Percentiles rank a stretch among this genome's conserved stretches.
phyloP scores from a whole-genome alignment of 2,888 invertebrate species.

The Trichopoda pennipes region DNA sequence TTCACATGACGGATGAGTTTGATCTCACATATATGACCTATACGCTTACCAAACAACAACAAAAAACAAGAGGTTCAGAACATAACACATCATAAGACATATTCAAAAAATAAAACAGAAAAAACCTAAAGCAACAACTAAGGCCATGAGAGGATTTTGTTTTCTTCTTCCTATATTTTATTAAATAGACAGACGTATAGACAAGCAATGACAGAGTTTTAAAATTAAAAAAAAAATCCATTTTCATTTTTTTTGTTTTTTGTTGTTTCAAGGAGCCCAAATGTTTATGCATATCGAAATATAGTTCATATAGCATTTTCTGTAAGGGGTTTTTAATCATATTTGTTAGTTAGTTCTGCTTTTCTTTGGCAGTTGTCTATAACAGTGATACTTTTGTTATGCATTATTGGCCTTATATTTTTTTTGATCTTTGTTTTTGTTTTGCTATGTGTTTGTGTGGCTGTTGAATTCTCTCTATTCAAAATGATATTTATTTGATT shows the following conservation, averaged over 20 bases:
- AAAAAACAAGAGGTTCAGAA: neutral
- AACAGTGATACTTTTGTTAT: neutral
- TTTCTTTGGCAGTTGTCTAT: neutral
- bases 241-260: neutral
- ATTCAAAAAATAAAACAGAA: neutral
- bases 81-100: conserved; percentile 8
- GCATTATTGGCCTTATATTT: conserved; percentile 41
- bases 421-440: neutral
- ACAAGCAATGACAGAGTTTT: conserved; percentile 61
- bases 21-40: conserved; percentile 79
- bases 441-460: neutral
- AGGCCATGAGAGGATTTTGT: conserved; percentile 3
- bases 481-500: conserved; percentile 27
- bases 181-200: conserved; percentile 41
- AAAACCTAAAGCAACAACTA: neutral
- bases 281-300: neutral
- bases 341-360: conserved; percentile 44
- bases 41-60: conserved; percentile 30
- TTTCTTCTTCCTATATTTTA: neutral
- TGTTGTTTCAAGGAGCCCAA: conserved; percentile 6
- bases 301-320: conserved; percentile 12
- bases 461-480: neutral
- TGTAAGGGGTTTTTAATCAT: conserved; percentile 39
- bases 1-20: conserved; percentile 79
- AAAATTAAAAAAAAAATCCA: conserved; percentile 23